Base-by-base conservation (phyloP, 1,140 invertebrate genomes). In the Propsilocerus akamusi region DNA sequence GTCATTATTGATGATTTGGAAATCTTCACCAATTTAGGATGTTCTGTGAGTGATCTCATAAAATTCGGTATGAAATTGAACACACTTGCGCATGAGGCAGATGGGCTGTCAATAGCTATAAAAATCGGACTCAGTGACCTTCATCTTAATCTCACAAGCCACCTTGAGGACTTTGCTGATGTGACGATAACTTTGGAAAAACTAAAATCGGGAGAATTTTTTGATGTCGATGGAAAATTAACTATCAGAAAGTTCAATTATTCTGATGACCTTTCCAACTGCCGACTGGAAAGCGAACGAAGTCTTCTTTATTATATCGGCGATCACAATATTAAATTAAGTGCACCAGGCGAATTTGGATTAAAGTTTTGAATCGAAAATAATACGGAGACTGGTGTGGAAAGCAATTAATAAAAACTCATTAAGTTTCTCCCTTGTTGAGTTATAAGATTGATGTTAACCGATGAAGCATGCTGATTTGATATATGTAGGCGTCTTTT, bases 1-100 rank as follows among this genome's bases (percentile, higher is more conserved):
- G 59, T 85, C 25, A 70, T 84, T 48, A 69, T 84, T 48, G 81
- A 84, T 57, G 80, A 82, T 56, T 51, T 83, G 12, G 78, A 75
- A 50, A 75, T 82, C 60, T 65, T 86, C 11, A 70, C 78, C 55
- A 75, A 80, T 62, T 59, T 82, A 49, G 69, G 73, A 50, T 69
- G 72, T 17, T 67, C 59, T 57, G 51, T 75, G 2, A 64, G 57
- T 52, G 65, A 74, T 52, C 63, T 76, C 4, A 70, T 76, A 58
- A 57, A 59, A 55, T 61, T 79, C 71, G 62, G 61, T 70, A 48
- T 72, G 68, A 60, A 71, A 56, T 55, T 72, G 49, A 62, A 62
- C 53, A 52, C 66, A 55, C 7, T 67, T 65, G 52, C 62, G 67
- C 53, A 67, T 61, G 37, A 65, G 48, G 59, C 52, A 41, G 59